Evolutionary conservation across 1,140 invertebrate species (phyloP).

Genomic region (Drosophila chauvacae): DNA sequence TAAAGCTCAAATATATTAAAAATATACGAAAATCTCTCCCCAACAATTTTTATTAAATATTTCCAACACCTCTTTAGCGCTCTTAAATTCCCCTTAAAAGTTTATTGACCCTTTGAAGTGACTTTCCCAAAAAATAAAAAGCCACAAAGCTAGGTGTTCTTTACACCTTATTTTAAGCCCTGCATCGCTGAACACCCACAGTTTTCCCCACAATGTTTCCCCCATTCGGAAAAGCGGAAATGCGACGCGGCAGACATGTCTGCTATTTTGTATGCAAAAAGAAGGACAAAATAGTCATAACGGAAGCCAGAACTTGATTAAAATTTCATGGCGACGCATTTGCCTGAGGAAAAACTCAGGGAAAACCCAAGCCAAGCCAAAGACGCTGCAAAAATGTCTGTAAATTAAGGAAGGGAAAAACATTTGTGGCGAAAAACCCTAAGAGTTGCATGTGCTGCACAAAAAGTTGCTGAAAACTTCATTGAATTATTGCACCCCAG

Average conservation of each 20-base stretch:
- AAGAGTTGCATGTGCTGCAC: conserved; percentile 38
- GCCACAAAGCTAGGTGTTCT: conserved; percentile 20
- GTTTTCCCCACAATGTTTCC: background rate
- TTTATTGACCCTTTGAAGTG: conserved; percentile 8
- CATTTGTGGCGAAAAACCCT: conserved; percentile 8
- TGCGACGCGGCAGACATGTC: conserved; percentile 50
- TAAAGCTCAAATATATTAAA: background rate
- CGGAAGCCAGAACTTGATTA: conserved; percentile 53
- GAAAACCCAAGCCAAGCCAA: conserved; percentile 5
- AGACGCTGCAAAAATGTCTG: conserved; percentile 32
- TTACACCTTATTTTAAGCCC: conserved; percentile 19
- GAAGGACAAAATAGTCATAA: conserved; percentile 35
- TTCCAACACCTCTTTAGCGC: background rate
- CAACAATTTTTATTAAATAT: background rate
- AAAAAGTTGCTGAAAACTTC: conserved; percentile 49
- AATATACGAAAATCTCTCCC: background rate
- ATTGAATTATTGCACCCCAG: conserved; percentile 49
- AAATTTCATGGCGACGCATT: conserved; percentile 55
- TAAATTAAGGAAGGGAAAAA: conserved; percentile 17
- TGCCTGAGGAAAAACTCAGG: conserved; percentile 27
- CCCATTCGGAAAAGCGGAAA: conserved; percentile 20
- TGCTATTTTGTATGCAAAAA: conserved; percentile 36
- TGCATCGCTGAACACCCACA: background rate
- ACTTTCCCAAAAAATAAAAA: conserved; percentile 7
- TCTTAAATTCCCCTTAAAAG: conserved; percentile 3